Evolutionary conservation across 2,888 invertebrate genomes (phyloP), one percentile per base, ranked within the genome.

Genomic region (Holacanthella duospinosa): DNA sequence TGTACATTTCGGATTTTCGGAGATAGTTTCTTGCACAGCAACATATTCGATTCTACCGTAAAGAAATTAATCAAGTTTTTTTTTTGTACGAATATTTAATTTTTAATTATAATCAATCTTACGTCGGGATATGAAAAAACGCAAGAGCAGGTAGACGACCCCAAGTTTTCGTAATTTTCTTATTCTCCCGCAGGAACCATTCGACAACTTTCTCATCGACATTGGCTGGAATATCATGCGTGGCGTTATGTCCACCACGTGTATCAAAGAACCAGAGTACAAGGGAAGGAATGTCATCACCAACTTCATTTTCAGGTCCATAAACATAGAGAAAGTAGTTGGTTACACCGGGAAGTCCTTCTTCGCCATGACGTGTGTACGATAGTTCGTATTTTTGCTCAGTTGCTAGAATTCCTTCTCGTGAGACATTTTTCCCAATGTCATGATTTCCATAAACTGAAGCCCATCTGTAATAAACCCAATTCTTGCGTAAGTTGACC

Each of bases 41-140:
- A 29, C 29, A 59, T 65, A 65, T 16, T 62, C 65, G 25, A 65
- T 25, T 1, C 65, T 64, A 24, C 2, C 28, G 1, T 43, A 57
- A 29, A 55, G 6, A 12, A 27, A 55, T 9, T 21, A 53, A n/a
- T 21, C 6, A 21, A 53, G n/a, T 53, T 21, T 53, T 12, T 53
- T 6, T 12, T 53, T 9, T 9, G 9, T 53, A n/a, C 53, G 6
- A 55, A 53, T 53, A 16, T 48, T 36, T 4, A 27, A 24, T 24
- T 24, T 27, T 55, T 16, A 4, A 21, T 27, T 26, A 55, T 24
- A 26, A 25, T 24, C n/a, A n/a, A n/a, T 25, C 43, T 64, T 62
- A 62, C 65, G 65, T 65, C 1, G 65, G 65, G 56, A 65, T 65
- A 27, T 65, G 65, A 28, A 65, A 65, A 25, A 62, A 65, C 16